Base-by-base conservation (phyloP, 2,797 vertebrate species). In the Sebastes matsubarae region DNA sequence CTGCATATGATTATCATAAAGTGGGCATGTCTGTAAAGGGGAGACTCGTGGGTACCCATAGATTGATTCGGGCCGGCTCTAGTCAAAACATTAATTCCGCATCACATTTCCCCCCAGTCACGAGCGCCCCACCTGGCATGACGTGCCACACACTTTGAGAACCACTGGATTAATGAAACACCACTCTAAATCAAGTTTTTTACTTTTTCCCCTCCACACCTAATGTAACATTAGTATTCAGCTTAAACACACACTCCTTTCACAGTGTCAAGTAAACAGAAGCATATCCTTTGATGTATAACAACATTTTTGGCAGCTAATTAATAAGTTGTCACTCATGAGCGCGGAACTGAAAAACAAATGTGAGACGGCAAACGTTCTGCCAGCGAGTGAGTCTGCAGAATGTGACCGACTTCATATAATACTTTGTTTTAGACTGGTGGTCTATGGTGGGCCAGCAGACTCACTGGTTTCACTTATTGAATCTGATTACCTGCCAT, bases 321-420 rank as follows among this genome's bases (percentile, higher is more conserved):
- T 90, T 89, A 85, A 84, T 87, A 60, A 72, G 63, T 83, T 79
- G 75, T 81, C 86, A 67, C 69, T 82, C 12, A 57, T 2, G 38
- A 68, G 73, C 46, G 46, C 12, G 59, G 68, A 83, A 63, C 22
- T 70, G 67, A 60, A 79, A 85, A 83, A 65, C 2, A n/a, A 72
- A 74, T 58, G 34, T 9, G 29, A 71, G 55, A 72, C 58, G 24
- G 24, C 10, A 32, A 63, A 67, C 22, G 14, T 50, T 73, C 11
- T 64, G 30, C 59, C 74, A 12, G 16, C 14, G 4, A 0, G 22
- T 13, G 61, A n/a, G 55, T 80, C 50, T 46, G 16, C 55, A 61
- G 8, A 57, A 36, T 38, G 46, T 9, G n/a, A 64, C 12, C 29
- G 54, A 74, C 25, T 69, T 79, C 14, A 18, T 50, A 42, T 38